phyloP scores from a whole-genome alignment of 37 sponge, comb jelly and placozoan species.

The Agelas oroides region DNA sequence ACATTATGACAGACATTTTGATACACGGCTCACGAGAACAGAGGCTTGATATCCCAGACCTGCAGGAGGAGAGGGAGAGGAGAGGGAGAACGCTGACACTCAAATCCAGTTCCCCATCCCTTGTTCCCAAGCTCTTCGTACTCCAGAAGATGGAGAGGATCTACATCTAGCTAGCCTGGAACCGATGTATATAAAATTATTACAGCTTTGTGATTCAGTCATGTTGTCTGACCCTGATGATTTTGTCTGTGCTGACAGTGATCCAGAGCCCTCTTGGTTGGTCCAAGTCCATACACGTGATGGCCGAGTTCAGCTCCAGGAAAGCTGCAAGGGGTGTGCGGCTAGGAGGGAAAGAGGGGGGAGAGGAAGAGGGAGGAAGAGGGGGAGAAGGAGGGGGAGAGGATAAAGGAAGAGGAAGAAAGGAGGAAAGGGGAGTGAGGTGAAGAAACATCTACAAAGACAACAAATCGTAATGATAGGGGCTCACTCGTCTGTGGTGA shows the following conservation, averaged over 20 bases:
- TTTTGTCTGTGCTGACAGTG: conserved; percentile 60
- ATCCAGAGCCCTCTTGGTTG: conserved; percentile 48
- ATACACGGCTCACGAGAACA: conserved; percentile 8
- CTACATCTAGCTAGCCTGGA: too few relatives aligned
- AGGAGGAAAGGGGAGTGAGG: background rate
- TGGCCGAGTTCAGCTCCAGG: conserved; percentile 20
- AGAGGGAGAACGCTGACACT: too few relatives aligned
- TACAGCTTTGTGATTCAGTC: too few relatives aligned
- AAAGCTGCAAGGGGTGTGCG: conserved; percentile 72
- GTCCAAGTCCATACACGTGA: conserved; percentile 47
- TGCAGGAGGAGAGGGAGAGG: background rate
- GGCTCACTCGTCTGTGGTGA: conserved; percentile 96
- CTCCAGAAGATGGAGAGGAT: too few relatives aligned
- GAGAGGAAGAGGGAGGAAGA: background rate
- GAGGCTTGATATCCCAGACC: conserved; percentile 37
- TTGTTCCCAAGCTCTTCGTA: too few relatives aligned
- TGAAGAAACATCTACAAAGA: too few relatives aligned
- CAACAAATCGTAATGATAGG: too few relatives aligned
- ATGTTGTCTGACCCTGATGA: conserved; percentile 46
- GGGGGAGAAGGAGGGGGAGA: background rate
- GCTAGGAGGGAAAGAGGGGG: conserved; percentile 18
- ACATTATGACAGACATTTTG: too few relatives aligned
- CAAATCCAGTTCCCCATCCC: too few relatives aligned
- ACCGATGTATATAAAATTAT: too few relatives aligned
- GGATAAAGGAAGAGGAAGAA: background rate